phyloP scores from a whole-genome alignment of 35 echinoderm and acorn worm species.

The Chiridota heheva region DNA sequence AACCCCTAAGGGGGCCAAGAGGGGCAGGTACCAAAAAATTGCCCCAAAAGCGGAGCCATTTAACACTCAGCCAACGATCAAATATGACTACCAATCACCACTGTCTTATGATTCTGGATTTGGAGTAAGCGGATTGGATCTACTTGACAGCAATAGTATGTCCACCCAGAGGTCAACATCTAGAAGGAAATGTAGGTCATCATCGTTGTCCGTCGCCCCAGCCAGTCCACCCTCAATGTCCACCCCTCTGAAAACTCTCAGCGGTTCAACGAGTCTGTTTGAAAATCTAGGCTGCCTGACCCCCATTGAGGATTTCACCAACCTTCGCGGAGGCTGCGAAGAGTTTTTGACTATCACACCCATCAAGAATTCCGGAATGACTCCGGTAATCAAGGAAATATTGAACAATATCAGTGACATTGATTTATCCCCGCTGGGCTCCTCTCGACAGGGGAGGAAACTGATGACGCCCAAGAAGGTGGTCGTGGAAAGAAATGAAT shows the following conservation, averaged over 20 bases:
- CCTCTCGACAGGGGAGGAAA: neutral
- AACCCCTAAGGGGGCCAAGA: no score
- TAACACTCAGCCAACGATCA: neutral
- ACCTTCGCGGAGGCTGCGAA: neutral
- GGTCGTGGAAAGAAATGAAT: neutral
- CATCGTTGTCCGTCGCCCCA: no score
- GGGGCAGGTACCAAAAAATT: conserved; percentile 13
- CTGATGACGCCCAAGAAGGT: neutral
- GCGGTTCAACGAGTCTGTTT: neutral
- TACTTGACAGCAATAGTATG: conserved; percentile 10
- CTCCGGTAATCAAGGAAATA: conserved; percentile 18
- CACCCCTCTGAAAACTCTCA: conserved; percentile 14
- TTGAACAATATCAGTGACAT: neutral
- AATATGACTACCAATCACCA: conserved; percentile 3
- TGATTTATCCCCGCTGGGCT: neutral
- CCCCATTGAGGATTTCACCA: conserved; percentile 11
- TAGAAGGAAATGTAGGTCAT: no score
- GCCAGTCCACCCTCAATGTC: conserved; percentile 18
- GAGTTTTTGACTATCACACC: conserved; percentile 21
- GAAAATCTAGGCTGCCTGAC: conserved; percentile 23
- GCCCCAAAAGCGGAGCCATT: conserved; percentile 19
- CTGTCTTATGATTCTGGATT: neutral
- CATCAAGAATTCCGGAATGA: conserved; percentile 29
- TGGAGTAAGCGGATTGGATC: neutral
- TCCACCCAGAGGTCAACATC: no score